A percentile compares a stretch with the other conserved stretches of the same genome.
phyloP scores from a whole-genome alignment of 2,113 vertebrate species.

The Merops nubicus region DNA sequence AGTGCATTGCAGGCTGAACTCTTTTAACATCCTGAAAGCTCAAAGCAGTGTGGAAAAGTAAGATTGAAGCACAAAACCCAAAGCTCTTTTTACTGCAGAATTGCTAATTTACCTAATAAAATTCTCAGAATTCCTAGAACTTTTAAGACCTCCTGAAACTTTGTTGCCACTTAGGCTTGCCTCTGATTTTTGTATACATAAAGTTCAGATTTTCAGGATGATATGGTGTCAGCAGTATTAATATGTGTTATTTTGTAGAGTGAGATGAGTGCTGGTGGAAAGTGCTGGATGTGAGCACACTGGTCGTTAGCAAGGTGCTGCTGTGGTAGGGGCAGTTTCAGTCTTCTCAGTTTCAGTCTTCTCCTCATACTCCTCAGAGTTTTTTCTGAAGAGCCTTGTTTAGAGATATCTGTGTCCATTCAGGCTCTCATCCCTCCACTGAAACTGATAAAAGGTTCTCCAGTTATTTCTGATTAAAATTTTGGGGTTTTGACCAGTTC shows the following conservation, averaged over 20 bases:
- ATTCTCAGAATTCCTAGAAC: background rate
- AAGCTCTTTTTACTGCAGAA: slow-evolving; percentile 51
- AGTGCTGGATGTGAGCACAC: background rate
- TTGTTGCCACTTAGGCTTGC: background rate
- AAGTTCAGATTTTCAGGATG: background rate
- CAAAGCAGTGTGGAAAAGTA: slow-evolving; percentile 51
- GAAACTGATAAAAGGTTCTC: background rate
- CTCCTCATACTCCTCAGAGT: background rate
- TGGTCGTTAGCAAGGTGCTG: background rate
- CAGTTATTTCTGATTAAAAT: background rate
- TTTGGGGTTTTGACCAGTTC: background rate
- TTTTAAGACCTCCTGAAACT: background rate
- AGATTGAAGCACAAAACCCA: slow-evolving; percentile 12
- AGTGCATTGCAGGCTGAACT: slow-evolving; percentile 25
- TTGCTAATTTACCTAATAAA: slow-evolving; percentile 42
- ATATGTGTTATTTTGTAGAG: background rate
- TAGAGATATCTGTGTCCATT: background rate
- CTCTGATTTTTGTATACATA: background rate
- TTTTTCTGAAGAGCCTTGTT: background rate
- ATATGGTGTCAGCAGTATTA: background rate
- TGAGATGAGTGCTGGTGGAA: background rate
- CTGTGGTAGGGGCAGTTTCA: background rate
- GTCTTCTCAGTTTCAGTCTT: background rate
- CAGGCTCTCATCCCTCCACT: background rate
- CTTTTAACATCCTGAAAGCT: slow-evolving; percentile 25